These are phyloP conservation scores for Ophion obscuratus DNA, from an alignment of 2,888 invertebrate species.

Conservation along the genomic window DNA sequence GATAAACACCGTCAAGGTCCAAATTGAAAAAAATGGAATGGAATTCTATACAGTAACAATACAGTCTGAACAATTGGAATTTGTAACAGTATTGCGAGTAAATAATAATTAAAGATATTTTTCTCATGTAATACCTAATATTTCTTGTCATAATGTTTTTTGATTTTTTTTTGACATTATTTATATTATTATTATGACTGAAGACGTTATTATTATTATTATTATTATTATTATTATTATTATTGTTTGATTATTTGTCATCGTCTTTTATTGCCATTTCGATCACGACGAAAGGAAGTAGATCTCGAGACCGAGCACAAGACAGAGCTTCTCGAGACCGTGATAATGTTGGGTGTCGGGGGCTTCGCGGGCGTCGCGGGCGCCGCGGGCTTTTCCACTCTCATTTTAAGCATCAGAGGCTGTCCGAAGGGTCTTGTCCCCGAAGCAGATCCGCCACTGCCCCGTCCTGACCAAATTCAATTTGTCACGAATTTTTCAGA, in stretches of 20 bases:
- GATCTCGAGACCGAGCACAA: conserved; percentile 65
- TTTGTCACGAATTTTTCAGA: conserved; percentile 53
- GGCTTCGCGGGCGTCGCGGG: conserved; percentile 64
- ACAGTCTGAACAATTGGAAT: not conserved
- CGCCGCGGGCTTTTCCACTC: conserved; percentile 71
- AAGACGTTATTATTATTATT: not conserved
- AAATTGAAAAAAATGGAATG: not conserved
- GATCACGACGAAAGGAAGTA: conserved; percentile 72
- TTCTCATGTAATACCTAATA: not conserved
- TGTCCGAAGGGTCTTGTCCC: conserved; percentile 91
- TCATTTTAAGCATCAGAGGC: conserved; percentile 88
- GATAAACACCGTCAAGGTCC: too few species aligned
- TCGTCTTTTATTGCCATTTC: conserved; percentile 84
- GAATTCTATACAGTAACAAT: not conserved
- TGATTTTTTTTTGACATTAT: too few species aligned
- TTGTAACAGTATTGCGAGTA: not conserved
- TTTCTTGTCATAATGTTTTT: too few species aligned
- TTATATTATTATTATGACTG: not conserved
- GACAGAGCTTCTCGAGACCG: conserved; percentile 73
- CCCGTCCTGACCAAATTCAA: conserved; percentile 74
- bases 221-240: not conserved
- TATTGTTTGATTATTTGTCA: conserved; percentile 74
- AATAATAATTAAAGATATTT: not conserved
- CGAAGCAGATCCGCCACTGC: conserved; percentile 83
- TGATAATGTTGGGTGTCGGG: conserved; percentile 60